Conservation (phyloP, 2,797 vertebrate species). For the Cheirogaleus major region DNA sequence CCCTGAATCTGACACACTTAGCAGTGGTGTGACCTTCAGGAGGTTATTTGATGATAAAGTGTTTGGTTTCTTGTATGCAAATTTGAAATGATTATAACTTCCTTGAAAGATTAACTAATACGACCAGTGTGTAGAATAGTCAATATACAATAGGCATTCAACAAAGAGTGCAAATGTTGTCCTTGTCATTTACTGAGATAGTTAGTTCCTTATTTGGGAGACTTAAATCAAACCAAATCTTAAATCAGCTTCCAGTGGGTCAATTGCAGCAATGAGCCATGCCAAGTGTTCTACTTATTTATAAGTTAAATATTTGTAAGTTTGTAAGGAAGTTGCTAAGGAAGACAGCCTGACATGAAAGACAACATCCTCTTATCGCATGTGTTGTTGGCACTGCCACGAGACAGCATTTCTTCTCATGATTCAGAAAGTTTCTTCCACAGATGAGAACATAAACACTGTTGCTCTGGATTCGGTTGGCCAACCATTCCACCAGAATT, state of each 20-base stretch:
- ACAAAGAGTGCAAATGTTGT: background rate
- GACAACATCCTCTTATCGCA: background rate
- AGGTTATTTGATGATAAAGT: background rate
- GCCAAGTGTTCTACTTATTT: background rate
- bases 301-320: background rate
- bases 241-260: background rate
- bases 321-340: constrained; percentile 38
- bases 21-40: background rate
- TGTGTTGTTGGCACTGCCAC: background rate
- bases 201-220: background rate
- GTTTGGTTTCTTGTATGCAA: background rate
- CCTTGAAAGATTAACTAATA: background rate
- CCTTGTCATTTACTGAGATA: background rate
- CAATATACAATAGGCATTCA: background rate
- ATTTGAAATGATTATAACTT: background rate
- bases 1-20: background rate
- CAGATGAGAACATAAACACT: background rate
- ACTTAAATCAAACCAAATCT: background rate
- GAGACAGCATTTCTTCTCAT: constrained; percentile 4
- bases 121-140: background rate
- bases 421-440: background rate
- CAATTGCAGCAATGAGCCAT: background rate
- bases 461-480: background rate
- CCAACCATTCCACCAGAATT: background rate
- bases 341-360: background rate